Evolutionary conservation across 1,140 invertebrate species (phyloP).

Genomic region (Stegodyphus dumicola): DNA sequence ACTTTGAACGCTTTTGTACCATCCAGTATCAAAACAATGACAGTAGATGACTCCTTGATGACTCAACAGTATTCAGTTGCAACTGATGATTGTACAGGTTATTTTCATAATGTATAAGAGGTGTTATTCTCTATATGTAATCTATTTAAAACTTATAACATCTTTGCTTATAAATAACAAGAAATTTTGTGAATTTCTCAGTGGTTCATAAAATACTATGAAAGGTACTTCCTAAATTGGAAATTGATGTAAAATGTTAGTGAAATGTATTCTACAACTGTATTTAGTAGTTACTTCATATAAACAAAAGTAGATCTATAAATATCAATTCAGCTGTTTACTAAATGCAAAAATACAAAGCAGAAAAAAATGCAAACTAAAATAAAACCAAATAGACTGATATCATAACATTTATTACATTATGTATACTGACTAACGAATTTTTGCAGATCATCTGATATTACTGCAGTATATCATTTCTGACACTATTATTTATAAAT

Average conservation of each 20-base stretch:
- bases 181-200: background rate
- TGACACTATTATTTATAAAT: too few species aligned
- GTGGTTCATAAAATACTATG: background rate
- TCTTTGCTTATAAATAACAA: background rate
- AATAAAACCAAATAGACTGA: background rate
- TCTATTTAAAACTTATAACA: background rate
- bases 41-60: conserved; percentile 34
- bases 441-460: too few species aligned
- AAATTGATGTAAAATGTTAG: background rate
- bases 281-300: background rate
- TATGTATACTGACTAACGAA: background rate
- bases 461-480: too few species aligned
- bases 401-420: background rate
- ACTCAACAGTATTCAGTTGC: background rate
- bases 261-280: background rate
- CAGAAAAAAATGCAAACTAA: background rate
- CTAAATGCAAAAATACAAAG: too few species aligned
- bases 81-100: conserved; percentile 30
- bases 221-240: background rate
- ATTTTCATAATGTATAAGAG: conserved; percentile 40
- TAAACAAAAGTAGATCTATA: background rate
- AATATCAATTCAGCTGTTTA: background rate
- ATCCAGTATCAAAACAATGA: conserved; percentile 52
- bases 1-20: conserved; percentile 62
- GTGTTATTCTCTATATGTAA: conserved; percentile 12